phyloP scores from a whole-genome alignment of 1,140 invertebrate genomes.

The Formica selysi region DNA sequence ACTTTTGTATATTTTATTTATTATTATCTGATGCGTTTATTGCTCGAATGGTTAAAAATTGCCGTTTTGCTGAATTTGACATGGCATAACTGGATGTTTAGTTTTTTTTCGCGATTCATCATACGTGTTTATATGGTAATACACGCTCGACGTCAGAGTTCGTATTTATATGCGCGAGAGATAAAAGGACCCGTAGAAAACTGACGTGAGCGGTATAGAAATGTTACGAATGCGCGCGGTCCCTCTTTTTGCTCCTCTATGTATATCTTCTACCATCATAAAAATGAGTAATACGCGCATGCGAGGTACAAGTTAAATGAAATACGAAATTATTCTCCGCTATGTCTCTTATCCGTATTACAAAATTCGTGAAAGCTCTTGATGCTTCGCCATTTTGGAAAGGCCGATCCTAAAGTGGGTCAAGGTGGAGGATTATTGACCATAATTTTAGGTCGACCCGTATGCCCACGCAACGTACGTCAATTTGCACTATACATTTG shows the following conservation, averaged over 20 bases:
- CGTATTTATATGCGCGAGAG: slow-evolving; percentile 37
- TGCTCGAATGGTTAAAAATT: neutral
- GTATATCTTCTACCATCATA: neutral
- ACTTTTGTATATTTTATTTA: slow-evolving; percentile 10
- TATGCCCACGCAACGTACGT: neutral
- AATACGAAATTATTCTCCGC: neutral
- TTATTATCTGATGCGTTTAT: slow-evolving; percentile 1
- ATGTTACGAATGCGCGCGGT: neutral
- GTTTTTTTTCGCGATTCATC: slow-evolving; percentile 12
- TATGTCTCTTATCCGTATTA: neutral
- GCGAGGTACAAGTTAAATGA: neutral
- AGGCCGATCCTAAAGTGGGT: neutral
- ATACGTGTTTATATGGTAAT: slow-evolving; percentile 34
- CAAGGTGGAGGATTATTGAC: neutral
- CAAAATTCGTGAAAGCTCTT: neutral
- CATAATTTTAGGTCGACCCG: neutral
- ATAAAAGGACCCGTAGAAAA: slow-evolving; percentile 22
- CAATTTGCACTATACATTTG: slow-evolving; percentile 44
- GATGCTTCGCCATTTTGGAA: neutral
- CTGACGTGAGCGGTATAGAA: slow-evolving; percentile 53
- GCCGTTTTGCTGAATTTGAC: neutral
- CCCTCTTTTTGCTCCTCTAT: neutral
- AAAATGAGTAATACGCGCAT: neutral
- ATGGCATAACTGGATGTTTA: neutral
- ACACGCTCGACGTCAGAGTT: neutral